phyloP scores from a whole-genome alignment of 1,140 invertebrate species.

The Sarcophaga peregrina region DNA sequence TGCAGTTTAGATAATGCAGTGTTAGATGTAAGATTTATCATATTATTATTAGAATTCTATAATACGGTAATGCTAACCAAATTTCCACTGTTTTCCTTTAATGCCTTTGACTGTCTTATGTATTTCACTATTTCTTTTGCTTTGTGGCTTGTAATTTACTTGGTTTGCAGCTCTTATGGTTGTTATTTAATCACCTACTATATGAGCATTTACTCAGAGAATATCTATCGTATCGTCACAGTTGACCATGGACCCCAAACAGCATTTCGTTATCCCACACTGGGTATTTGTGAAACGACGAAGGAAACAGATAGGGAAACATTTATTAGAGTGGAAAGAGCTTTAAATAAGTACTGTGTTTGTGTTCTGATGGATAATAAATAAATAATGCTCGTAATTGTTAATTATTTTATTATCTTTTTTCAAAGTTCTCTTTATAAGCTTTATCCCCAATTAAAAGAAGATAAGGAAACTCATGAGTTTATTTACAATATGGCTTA shows the following conservation, averaged over 20 bases:
- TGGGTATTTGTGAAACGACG: slow-evolving; percentile 10
- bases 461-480: neutral
- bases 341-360: neutral
- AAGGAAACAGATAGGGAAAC: neutral
- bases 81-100: too few relatives aligned
- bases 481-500: neutral
- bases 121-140: neutral
- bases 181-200: neutral
- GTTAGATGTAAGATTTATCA: too few relatives aligned
- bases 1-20: too few relatives aligned
- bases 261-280: neutral
- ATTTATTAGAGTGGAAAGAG: neutral
- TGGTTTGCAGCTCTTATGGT: neutral
- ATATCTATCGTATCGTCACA: neutral
- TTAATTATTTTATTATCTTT: too few relatives aligned
- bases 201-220: neutral
- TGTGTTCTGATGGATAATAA: neutral
- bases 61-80: too few relatives aligned
- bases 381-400: too few relatives aligned
- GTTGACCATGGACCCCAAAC: neutral
- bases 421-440: neutral
- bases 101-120: too few relatives aligned
- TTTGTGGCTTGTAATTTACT: neutral
- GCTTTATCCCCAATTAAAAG: neutral
- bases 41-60: too few relatives aligned